Base-by-base conservation (phyloP, 2,797 vertebrate species). In the Setipinna tenuifilis region DNA sequence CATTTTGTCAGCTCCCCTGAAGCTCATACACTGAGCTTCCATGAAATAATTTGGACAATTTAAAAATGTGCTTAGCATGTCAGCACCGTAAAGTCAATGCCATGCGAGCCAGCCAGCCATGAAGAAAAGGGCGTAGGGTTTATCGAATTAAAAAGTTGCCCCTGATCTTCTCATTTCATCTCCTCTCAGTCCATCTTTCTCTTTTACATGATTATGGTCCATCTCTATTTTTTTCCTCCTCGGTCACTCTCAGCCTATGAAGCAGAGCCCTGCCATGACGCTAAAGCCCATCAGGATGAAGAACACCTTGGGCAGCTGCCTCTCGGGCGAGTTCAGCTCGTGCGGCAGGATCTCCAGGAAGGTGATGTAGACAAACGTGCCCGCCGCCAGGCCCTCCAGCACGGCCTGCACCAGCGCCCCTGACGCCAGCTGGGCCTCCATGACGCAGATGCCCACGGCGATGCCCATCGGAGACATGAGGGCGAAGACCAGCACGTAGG, bases 331-430 rank as follows among this genome's bases (percentile, higher is more conserved):
- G 91, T 96, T 96, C 62, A 98, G 94, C 86, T 98, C 97, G 14
- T 96, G 95, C 0, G 97, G 97, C 54, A 98, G 94, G 92, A 98
- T 97, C 93, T 98, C 97, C 87, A 98, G 85, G 87, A 98, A 98
- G 88, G 97, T 98, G 92, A 98, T 96, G 88, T 98, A 98, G 16
- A 98, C 59, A 81, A 98, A 98, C 0, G 97, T 98, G 9, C 97
- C 97, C 0, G 97, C 96, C 0, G 97, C 95, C 31, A 98, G 90
- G 1, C 97, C 96, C 90, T 98, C 96, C 89, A 98, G 91, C 23
- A 97, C 14, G 0, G 94, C 95, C 92, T 97, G 97, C 62, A 96
- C 93, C 31, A 97, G 89, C 0, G 92, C 90, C 0, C 94, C 93
- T 0, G 91, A 86, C 0, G 90, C 48, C 0, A 96, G 85, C 71